These are phyloP conservation scores for Ectropis grisescens DNA, from an alignment of 1,140 invertebrate species.

Conservation along the genomic window DNA sequence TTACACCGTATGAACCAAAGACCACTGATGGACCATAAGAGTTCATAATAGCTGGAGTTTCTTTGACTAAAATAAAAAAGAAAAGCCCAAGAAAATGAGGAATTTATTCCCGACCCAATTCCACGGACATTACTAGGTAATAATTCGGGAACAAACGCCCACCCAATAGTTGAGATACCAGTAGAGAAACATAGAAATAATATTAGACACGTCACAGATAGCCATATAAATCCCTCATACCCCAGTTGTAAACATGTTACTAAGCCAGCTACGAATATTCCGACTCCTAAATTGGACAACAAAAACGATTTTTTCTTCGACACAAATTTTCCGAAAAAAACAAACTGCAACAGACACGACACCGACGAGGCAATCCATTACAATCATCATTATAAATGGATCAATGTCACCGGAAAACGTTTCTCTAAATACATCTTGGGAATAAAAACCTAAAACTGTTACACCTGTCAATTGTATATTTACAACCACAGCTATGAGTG, in stretches of 20 bases:
- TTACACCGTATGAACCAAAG: no score
- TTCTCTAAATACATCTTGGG: constrained; percentile 26
- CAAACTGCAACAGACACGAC: constrained; percentile 17
- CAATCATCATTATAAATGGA: constrained; percentile 24
- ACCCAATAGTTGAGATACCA: constrained; percentile 24
- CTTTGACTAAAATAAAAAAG: constrained; percentile 8
- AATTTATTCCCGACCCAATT: constrained; percentile 26
- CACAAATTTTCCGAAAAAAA: constrained; percentile 15
- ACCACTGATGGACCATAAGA: not conserved
- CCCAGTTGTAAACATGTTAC: constrained; percentile 20
- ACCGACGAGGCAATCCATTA: constrained; percentile 21
- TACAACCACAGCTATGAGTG: constrained; percentile 11
- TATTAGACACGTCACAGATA: constrained; percentile 26
- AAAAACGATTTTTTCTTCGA: no score
- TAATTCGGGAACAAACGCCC: constrained; percentile 43
- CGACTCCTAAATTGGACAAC: no score
- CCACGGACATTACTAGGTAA: constrained; percentile 40
- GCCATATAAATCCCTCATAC: constrained; percentile 20
- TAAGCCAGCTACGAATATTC: constrained; percentile 17
- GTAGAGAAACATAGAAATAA: constrained; percentile 24
- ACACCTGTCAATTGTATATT: constrained; percentile 30
- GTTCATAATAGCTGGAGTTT: not conserved
- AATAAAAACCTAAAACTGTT: constrained; percentile 32
- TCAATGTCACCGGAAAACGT: constrained; percentile 28
- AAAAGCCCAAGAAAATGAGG: constrained; percentile 12